phyloP scores from a whole-genome alignment of 1,140 invertebrate species.

The Drosophila sturtevanti region DNA sequence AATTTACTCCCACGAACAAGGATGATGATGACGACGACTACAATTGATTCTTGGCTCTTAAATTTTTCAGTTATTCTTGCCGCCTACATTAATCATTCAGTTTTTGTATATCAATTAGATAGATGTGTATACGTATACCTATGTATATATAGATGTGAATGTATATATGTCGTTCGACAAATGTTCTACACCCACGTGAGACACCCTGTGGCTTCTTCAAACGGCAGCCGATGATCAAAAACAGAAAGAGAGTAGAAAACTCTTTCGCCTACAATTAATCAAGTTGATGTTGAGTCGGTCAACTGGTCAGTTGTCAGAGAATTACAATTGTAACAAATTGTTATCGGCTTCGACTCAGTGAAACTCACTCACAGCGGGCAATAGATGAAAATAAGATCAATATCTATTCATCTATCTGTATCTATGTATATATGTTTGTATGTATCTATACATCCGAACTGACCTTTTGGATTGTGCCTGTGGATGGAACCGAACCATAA shows the following conservation, averaged over 20 bases:
- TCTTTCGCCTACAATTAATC: conserved; percentile 65
- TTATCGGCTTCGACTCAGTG: not conserved
- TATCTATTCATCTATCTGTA: conserved; percentile 19
- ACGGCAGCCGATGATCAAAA: conserved; percentile 21
- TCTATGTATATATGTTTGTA: too few relatives aligned
- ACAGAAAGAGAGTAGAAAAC: conserved; percentile 30
- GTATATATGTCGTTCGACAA: too few relatives aligned
- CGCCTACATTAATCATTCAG: conserved; percentile 47
- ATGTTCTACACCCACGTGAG: conserved; percentile 7
- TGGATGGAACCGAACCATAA: conserved; percentile 32
- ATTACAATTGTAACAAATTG: conserved; percentile 61
- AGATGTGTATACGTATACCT: not conserved
- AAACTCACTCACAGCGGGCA: conserved; percentile 35
- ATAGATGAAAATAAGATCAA: not conserved
- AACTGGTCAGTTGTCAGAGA: conserved; percentile 45
- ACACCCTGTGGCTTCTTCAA: conserved; percentile 24
- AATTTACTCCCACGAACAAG: conserved; percentile 2
- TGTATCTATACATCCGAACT: not conserved
- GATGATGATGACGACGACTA: conserved; percentile 3
- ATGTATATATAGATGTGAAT: not conserved
- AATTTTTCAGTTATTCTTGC: not conserved
- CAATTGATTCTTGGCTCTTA: not conserved
- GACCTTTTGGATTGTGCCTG: too few relatives aligned
- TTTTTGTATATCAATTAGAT: conserved; percentile 56
- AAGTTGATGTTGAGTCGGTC: conserved; percentile 26